These are phyloP conservation scores for Xiphophorus hellerii DNA, from an alignment of 2,113 vertebrate species.

Conservation along the genomic window DNA sequence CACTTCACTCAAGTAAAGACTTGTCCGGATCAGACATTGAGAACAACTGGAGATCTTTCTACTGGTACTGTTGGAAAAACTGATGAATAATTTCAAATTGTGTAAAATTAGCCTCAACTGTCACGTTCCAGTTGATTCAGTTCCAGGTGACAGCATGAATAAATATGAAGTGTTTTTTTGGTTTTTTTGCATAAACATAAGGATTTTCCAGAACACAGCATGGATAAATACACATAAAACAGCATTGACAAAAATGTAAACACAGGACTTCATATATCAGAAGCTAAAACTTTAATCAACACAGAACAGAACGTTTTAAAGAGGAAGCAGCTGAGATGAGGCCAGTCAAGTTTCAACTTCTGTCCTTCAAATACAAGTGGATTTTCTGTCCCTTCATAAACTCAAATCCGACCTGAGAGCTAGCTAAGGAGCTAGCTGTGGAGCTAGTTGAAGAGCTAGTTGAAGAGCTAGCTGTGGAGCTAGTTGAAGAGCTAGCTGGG, in stretches of 20 bases:
- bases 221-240: slow-evolving; percentile 32
- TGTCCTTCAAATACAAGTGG: not conserved
- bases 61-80: not conserved
- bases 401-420: not conserved
- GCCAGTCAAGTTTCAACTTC: not conserved
- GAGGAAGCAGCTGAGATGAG: not conserved
- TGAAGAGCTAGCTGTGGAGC: no score
- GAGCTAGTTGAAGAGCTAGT: no score
- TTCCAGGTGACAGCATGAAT: not conserved
- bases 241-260: slow-evolving; percentile 65
- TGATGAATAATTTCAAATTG: not conserved
- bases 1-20: not conserved
- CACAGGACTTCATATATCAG: slow-evolving; percentile 41
- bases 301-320: not conserved
- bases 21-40: not conserved
- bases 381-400: not conserved
- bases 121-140: slow-evolving; percentile 10
- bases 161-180: not conserved
- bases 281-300: slow-evolving; percentile 18
- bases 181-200: not conserved
- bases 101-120: slow-evolving; percentile 6
- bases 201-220: slow-evolving; percentile 28
- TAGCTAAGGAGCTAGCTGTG: no score
- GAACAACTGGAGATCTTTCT: not conserved
- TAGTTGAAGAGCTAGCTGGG: no score